Evolutionary conservation across 1,140 invertebrate genomes (phyloP).

Genomic region (Solen grandis): DNA sequence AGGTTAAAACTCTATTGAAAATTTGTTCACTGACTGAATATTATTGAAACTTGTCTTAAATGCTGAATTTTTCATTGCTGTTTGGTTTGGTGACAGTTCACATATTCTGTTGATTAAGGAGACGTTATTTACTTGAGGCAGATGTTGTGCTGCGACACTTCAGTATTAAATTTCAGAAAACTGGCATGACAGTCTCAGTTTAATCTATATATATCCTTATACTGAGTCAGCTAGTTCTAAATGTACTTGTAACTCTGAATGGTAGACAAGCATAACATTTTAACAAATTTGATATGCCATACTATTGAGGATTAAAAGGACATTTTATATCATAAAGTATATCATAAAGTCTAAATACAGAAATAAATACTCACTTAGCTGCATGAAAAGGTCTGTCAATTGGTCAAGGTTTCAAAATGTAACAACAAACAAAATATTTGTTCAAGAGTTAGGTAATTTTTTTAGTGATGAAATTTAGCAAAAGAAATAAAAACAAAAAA

Average conservation of each 20-base stretch:
- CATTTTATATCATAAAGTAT: no score
- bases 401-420: conserved; percentile 63
- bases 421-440: conserved; percentile 26
- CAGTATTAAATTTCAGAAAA: no score
- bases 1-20: no score
- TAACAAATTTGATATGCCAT: no score
- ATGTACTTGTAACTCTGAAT: no score
- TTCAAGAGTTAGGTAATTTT: not conserved
- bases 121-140: no score
- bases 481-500: not conserved
- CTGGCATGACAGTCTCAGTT: not conserved
- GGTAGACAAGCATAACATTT: no score
- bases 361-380: conserved; percentile 87
- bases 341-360: conserved; percentile 52
- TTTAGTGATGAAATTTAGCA: not conserved
- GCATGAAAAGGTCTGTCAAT: conserved; percentile 90
- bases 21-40: not conserved
- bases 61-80: not conserved
- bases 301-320: no score
- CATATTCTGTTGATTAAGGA: no score
- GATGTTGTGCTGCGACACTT: no score
- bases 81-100: not conserved
- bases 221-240: not conserved
- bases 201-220: not conserved
- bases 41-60: not conserved